These are phyloP conservation scores for Drosophila bocki DNA, from an alignment of 1,140 invertebrate species.

Conservation along the genomic window DNA sequence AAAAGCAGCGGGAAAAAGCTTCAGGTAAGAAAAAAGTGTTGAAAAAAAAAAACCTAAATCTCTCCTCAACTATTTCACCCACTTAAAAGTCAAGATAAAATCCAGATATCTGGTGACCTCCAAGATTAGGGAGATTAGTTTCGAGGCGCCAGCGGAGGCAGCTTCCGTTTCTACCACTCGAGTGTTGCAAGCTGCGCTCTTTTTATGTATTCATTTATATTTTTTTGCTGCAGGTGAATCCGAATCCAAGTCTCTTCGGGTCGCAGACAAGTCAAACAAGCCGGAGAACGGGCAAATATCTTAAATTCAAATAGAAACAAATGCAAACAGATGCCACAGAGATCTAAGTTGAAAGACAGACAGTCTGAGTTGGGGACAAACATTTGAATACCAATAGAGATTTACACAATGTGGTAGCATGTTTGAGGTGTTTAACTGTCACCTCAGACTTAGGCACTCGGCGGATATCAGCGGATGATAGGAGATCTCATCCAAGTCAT, in stretches of 20 bases:
- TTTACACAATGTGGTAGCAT: slow-evolving; percentile 71
- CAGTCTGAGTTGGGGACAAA: slow-evolving; percentile 37
- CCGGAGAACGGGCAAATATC: slow-evolving; percentile 62
- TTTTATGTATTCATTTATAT: background rate
- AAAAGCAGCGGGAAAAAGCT: slow-evolving; percentile 13
- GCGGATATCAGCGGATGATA: slow-evolving; percentile 36
- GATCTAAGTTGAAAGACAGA: slow-evolving; percentile 7
- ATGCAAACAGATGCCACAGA: slow-evolving; percentile 48
- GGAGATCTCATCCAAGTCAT: slow-evolving; percentile 18
- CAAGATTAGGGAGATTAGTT: slow-evolving; percentile 40
- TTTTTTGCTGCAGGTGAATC: background rate
- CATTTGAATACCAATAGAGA: slow-evolving; percentile 48
- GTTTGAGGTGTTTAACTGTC: slow-evolving; percentile 79
- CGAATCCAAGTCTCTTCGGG: background rate
- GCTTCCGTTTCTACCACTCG: slow-evolving; percentile 40
- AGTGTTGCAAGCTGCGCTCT: slow-evolving; percentile 33
- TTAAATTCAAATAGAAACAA: slow-evolving; percentile 72
- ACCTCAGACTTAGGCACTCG: slow-evolving; percentile 74
- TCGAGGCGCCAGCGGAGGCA: slow-evolving; percentile 41
- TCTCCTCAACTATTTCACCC: slow-evolving; percentile 5
- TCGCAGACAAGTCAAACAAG: slow-evolving; percentile 51
- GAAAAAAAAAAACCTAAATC: slow-evolving; percentile 1
- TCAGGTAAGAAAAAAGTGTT: background rate
- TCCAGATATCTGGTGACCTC: slow-evolving; percentile 32
- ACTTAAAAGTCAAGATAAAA: slow-evolving; percentile 10